phyloP scores from a whole-genome alignment of 2,888 invertebrate genomes.

The Parthenolecanium corni region DNA sequence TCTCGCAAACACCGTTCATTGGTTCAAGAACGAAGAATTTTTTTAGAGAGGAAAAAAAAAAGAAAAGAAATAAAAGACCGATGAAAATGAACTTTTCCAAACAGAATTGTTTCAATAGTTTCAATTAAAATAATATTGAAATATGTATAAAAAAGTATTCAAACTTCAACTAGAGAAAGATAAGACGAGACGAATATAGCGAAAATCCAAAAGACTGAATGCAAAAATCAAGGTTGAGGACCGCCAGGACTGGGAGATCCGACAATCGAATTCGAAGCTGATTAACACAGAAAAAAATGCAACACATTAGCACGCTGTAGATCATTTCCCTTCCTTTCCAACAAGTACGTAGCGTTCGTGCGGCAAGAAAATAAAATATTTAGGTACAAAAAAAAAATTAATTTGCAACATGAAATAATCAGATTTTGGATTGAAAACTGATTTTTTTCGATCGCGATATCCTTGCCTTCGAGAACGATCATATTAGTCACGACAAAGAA shows the following conservation, averaged over 20 bases:
- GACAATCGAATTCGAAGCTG: constrained; percentile 19
- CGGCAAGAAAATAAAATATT: neutral
- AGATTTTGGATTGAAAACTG: too few species aligned
- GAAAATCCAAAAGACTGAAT: neutral
- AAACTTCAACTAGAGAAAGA: neutral
- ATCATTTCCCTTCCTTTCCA: neutral
- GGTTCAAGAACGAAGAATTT: neutral
- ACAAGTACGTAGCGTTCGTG: neutral
- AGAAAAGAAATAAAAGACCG: neutral
- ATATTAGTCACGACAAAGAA: neutral
- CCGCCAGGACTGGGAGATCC: constrained; percentile 26
- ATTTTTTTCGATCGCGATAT: too few species aligned
- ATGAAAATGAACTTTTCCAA: neutral
- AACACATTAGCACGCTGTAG: too few species aligned
- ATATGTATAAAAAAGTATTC: neutral
- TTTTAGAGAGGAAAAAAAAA: neutral
- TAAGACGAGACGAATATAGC: neutral
- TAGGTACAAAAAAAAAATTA: neutral
- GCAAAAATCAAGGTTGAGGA: constrained; percentile 14
- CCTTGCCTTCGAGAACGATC: neutral
- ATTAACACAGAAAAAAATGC: neutral
- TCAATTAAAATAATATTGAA: neutral
- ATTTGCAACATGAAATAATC: too few species aligned
- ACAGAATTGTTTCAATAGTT: neutral
- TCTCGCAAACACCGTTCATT: neutral